These are phyloP conservation scores for Cavia aperea DNA, from an alignment of 2,113 vertebrate species.

Conservation along the genomic window DNA sequence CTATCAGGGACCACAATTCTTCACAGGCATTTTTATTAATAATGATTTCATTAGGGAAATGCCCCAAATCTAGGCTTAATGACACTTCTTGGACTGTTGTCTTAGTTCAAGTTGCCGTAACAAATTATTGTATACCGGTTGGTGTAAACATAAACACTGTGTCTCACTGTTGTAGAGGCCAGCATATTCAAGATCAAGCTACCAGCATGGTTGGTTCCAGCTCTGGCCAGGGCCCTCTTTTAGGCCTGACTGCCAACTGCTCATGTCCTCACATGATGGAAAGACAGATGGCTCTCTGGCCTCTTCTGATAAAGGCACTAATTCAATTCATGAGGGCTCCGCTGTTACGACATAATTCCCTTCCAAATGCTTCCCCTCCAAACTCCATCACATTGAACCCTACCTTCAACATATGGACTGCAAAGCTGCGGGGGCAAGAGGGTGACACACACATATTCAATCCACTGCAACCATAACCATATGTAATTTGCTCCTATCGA, in stretches of 20 bases:
- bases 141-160: not conserved
- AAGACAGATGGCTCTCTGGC: not conserved
- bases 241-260: not conserved
- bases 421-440: not conserved
- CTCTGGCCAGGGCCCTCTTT: not conserved
- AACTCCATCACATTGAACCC: not conserved
- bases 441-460: too few species aligned
- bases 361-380: not conserved
- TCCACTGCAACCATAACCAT: not conserved
- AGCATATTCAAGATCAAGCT: not conserved
- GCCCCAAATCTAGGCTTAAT: not conserved
- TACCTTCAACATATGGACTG: not conserved
- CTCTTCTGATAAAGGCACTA: not conserved
- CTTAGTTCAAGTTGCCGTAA: not conserved
- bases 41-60: not conserved
- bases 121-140: not conserved
- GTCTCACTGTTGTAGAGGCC: not conserved
- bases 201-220: not conserved
- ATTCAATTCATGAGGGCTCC: not conserved
- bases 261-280: not conserved
- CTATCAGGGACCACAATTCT: not conserved
- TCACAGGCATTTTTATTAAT: not conserved
- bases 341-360: rapidly evolving
- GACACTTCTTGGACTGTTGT: not conserved
- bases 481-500: not conserved